These are phyloP conservation scores for Brachycybe producta DNA, from an alignment of 2,888 invertebrate species.

Conservation along the genomic window DNA sequence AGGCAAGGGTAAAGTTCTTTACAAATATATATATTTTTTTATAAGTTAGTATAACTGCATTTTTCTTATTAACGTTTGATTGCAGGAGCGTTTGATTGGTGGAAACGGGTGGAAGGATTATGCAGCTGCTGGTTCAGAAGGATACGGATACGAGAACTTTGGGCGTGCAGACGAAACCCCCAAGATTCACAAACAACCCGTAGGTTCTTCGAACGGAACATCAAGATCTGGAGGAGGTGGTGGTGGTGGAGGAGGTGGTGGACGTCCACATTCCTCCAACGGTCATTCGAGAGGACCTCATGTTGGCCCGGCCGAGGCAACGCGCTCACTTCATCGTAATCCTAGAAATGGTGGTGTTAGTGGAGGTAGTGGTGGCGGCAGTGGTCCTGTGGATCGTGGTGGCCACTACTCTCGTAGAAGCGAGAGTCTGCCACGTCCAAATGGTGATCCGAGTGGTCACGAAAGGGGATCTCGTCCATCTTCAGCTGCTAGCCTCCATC, in stretches of 20 bases:
- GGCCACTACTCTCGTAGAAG: conserved; percentile 18
- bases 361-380: background rate
- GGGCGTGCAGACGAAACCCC: conserved; percentile 32
- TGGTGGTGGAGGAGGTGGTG: no score
- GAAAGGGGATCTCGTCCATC: conserved; percentile 39
- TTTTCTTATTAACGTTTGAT: conserved; percentile 20
- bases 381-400: background rate
- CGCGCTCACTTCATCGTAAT: conserved; percentile 11
- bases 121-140: conserved; percentile 46
- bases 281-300: conserved; percentile 7
- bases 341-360: background rate
- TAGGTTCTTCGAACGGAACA: conserved; percentile 19
- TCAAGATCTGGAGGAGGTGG: conserved; percentile 11
- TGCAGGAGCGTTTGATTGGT: conserved; percentile 66
- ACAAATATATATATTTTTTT: conserved; percentile 2
- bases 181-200: conserved; percentile 18
- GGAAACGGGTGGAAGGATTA: conserved; percentile 83
- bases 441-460: background rate
- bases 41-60: background rate
- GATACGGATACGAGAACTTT: conserved; percentile 77
- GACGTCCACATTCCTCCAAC: background rate
- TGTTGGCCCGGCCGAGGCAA: conserved; percentile 3
- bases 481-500: conserved; percentile 33
- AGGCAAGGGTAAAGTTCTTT: conserved; percentile 13
- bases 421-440: conserved; percentile 19